Evolutionary conservation across 2,797 vertebrate genomes (phyloP).

Genomic region (Diplodus puntazzo): DNA sequence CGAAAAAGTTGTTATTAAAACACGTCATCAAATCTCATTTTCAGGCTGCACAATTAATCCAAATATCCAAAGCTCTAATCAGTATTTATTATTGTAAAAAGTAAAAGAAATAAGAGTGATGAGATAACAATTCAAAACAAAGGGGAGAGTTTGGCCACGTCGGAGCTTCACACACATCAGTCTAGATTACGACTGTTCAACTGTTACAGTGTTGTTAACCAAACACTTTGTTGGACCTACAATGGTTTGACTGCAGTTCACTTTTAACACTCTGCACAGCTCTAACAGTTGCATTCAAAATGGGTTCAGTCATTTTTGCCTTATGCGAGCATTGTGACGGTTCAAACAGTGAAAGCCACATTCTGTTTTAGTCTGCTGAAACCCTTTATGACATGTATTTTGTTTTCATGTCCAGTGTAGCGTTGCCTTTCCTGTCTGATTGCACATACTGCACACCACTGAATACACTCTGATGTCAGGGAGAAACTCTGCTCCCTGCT

Average conservation of each 20-base stretch:
- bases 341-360: slow-evolving; percentile 14
- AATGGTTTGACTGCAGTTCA: not conserved
- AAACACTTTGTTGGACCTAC: slow-evolving; percentile 32
- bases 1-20: too few species aligned
- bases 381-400: slow-evolving; percentile 50
- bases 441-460: not conserved
- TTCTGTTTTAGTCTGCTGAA: slow-evolving; percentile 32
- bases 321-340: slow-evolving; percentile 29
- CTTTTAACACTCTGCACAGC: not conserved
- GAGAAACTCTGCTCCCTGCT: slow-evolving; percentile 65
- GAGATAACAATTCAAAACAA: not conserved
- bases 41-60: too few species aligned
- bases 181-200: slow-evolving; percentile 12
- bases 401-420: slow-evolving; percentile 20
- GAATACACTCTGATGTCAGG: slow-evolving; percentile 24
- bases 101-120: not conserved
- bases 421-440: slow-evolving; percentile 23
- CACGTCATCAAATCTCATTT: too few species aligned
- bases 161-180: not conserved
- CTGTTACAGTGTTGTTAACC: not conserved
- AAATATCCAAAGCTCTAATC: too few species aligned
- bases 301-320: slow-evolving; percentile 29
- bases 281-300: not conserved
- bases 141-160: not conserved
- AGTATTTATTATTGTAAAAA: too few species aligned